Percentiles rank a stretch among this genome's conserved stretches.
Evolutionary conservation across 2,797 vertebrate species (phyloP).

Genomic region (Lacerta viridis): DNA sequence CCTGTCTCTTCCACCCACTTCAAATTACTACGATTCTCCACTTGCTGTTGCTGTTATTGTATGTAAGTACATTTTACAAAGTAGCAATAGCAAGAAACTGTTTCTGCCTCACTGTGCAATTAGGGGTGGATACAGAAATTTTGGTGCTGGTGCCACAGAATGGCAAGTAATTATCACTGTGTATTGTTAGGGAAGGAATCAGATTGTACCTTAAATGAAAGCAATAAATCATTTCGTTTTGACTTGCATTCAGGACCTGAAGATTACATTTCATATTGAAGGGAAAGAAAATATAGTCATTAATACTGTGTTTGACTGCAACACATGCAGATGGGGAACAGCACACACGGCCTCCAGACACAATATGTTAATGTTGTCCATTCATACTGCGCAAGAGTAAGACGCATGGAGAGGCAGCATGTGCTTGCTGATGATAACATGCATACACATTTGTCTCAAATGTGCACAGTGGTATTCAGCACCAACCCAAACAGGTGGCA

Average conservation of each 20-base stretch:
- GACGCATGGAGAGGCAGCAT: not conserved
- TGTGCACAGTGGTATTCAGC: not conserved
- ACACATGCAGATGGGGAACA: not conserved
- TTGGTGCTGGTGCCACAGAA: not conserved
- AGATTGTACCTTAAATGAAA: slow-evolving; percentile 20
- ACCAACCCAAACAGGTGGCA: not conserved
- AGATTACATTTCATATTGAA: slow-evolving; percentile 8
- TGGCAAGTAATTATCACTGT: slow-evolving; percentile 9
- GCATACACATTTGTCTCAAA: not conserved
- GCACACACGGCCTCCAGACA: not conserved
- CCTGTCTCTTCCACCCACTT: not conserved
- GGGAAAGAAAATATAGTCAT: slow-evolving; percentile 8
- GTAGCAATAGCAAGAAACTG: not conserved
- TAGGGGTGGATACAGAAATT: not conserved
- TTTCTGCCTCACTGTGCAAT: slow-evolving; percentile 24
- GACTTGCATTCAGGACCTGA: slow-evolving; percentile 28
- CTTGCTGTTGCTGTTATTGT: not conserved
- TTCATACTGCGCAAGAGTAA: not conserved
- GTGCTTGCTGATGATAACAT: not conserved
- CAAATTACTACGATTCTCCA: not conserved
- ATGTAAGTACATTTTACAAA: not conserved
- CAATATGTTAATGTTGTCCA: not conserved
- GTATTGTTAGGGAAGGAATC: not conserved
- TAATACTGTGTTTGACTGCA: not conserved
- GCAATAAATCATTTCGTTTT: not conserved